These are phyloP conservation scores for Leptestheria dahalacensis DNA, from an alignment of 1,140 invertebrate species.

Conservation along the genomic window DNA sequence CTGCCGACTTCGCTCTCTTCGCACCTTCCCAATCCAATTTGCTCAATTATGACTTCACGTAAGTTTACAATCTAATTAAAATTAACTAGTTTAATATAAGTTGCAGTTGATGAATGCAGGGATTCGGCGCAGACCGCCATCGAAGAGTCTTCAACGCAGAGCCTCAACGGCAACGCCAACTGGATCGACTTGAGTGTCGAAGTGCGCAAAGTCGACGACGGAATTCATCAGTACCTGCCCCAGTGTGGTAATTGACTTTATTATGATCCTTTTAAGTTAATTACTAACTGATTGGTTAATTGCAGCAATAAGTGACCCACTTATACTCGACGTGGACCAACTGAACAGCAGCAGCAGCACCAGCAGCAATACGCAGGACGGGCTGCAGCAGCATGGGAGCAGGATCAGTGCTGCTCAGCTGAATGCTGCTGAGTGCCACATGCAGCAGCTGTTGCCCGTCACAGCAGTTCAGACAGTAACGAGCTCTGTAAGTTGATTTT, in stretches of 20 bases:
- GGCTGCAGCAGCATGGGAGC: not conserved
- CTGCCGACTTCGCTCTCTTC: not conserved
- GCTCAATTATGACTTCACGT: not conserved
- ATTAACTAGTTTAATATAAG: no score
- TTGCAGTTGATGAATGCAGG: no score
- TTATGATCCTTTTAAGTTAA: no score
- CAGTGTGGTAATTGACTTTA: not conserved
- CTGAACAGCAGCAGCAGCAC: not conserved
- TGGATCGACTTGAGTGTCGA: conserved; percentile 6
- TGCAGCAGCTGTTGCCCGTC: no score
- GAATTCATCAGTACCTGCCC: not conserved
- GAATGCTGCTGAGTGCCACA: not conserved
- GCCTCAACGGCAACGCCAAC: not conserved
- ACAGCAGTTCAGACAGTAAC: no score
- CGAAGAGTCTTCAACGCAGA: no score
- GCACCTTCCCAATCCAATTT: not conserved
- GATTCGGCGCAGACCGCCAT: no score
- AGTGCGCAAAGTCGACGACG: conserved; percentile 6
- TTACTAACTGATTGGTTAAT: no score
- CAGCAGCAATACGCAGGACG: not conserved
- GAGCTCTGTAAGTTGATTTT: no score
- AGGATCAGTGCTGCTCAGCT: not conserved
- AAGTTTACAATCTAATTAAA: not conserved
- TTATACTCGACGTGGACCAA: not conserved
- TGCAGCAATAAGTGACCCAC: not conserved